Base-by-base conservation (phyloP, 2,797 vertebrate genomes). In the Notolabrus celidotus region DNA sequence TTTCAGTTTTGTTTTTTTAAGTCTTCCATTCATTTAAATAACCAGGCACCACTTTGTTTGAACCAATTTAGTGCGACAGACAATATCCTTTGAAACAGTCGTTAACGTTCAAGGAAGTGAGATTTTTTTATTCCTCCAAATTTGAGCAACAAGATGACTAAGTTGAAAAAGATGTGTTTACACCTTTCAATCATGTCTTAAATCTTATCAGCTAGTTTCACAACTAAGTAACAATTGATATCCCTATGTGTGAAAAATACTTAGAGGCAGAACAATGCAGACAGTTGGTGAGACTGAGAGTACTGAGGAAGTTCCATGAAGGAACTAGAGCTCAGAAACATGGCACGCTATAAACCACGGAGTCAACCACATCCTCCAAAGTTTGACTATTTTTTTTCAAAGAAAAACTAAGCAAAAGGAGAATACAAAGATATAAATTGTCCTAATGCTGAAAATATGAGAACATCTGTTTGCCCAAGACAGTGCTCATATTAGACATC, bases 291-390 rank as follows among this genome's bases (percentile, higher is more conserved):
- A 31, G 41, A 68, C 9, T 15, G 0, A 0, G 0, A 11, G 4
- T 8, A 22, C 4, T 19, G 5, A 31, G 34, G 50, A 70, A 71
- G 50, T 74, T 67, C 1, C 4, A 22, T 3, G 3, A 36, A 33
- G 83, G 77, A 85, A 84, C 46, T 61, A 25, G 41, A 68, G 20
- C 45, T 3, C 8, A 52, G 64, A 19, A n/a, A 0, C 1, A 3
- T 14, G 0, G 12, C 81, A 74, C 29, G 58, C 55, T 49, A 60
- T 3, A 5, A 0, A 70, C 46, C 29, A 1, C 64, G 1, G 10
- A 5, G 10, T 3, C 0, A 62, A 77, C 88, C 86, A 89, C 86
- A 88, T 88, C 86, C 86, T 77, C 59, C 33, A 0, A 10, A 27
- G 2, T 27, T 0, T 54, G 0, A 27, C 12, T 0, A 1, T 27